phyloP scores from a whole-genome alignment of 2,888 invertebrate genomes.

The Petrolisthes manimaculis region DNA sequence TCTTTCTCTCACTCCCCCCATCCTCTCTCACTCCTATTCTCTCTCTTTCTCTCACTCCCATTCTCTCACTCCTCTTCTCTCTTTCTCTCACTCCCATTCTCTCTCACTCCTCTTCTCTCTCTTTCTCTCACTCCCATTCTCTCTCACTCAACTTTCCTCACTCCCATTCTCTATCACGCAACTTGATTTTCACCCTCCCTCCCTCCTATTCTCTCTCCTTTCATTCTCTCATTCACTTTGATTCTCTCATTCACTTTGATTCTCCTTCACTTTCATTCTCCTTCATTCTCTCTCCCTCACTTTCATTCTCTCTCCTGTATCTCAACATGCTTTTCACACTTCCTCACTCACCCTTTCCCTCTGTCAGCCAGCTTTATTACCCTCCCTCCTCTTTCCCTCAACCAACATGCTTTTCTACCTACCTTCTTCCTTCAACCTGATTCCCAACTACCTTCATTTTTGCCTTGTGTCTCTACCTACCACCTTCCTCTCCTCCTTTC shows the following conservation, averaged over 20 bases:
- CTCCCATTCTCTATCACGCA: conserved; percentile 11
- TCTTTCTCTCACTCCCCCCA: conserved; percentile 11
- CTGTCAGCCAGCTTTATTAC: too few relatives aligned
- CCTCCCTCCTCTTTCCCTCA: neutral
- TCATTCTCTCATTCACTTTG: neutral
- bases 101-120: conserved; percentile 8
- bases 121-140: neutral
- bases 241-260: neutral
- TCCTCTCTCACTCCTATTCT: too few relatives aligned
- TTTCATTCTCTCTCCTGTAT: neutral
- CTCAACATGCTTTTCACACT: too few relatives aligned
- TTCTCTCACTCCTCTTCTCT: neutral
- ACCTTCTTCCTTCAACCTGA: neutral
- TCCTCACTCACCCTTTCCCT: neutral
- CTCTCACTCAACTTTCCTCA: neutral
- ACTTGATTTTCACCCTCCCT: conserved; percentile 2
- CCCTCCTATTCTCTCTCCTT: neutral
- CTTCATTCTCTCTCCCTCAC: neutral
- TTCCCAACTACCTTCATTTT: too few relatives aligned
- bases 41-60: neutral
- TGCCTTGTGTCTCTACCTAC: neutral
- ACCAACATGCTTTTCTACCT: neutral
- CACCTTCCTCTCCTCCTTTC: too few relatives aligned
- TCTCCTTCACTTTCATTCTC: neutral
- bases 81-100: neutral